phyloP scores from a whole-genome alignment of 2,888 invertebrate species.

The Maniola hyperantus region DNA sequence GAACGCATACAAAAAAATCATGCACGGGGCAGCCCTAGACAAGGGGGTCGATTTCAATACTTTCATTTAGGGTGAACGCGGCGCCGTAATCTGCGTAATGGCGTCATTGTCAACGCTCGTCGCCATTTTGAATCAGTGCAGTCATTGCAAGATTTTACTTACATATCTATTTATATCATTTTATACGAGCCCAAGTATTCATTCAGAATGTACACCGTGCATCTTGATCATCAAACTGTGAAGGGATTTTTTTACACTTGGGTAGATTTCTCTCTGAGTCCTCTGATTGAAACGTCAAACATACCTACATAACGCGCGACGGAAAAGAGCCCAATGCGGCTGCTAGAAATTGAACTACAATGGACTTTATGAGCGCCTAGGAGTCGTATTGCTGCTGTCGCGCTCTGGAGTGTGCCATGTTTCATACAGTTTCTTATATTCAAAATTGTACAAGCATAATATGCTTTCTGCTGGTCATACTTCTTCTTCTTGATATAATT shows the following conservation, averaged over 20 bases:
- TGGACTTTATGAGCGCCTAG: too few species aligned
- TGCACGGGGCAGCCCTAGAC: constrained; percentile 23
- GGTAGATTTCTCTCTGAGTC: not conserved
- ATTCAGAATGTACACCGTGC: not conserved
- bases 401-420: too few species aligned
- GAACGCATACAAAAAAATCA: not conserved
- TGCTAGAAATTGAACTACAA: too few species aligned
- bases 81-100: constrained; percentile 48
- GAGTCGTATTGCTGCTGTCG: too few species aligned
- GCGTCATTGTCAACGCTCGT: constrained; percentile 48
- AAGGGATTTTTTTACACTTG: not conserved
- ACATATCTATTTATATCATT: not conserved
- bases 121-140: constrained; percentile 47
- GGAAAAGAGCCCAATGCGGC: too few species aligned
- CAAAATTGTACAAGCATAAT: too few species aligned
- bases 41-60: constrained; percentile 45
- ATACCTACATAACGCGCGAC: too few species aligned
- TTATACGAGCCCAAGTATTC: not conserved
- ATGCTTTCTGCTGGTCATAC: too few species aligned
- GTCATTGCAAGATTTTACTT: constrained; percentile 27
- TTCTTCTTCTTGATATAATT: too few species aligned
- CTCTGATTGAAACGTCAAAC: too few species aligned
- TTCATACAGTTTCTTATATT: too few species aligned
- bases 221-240: not conserved
- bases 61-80: constrained; percentile 47